Evolutionary conservation across 2,797 vertebrate genomes (phyloP).

Genomic region (Crocidura indochinensis): DNA sequence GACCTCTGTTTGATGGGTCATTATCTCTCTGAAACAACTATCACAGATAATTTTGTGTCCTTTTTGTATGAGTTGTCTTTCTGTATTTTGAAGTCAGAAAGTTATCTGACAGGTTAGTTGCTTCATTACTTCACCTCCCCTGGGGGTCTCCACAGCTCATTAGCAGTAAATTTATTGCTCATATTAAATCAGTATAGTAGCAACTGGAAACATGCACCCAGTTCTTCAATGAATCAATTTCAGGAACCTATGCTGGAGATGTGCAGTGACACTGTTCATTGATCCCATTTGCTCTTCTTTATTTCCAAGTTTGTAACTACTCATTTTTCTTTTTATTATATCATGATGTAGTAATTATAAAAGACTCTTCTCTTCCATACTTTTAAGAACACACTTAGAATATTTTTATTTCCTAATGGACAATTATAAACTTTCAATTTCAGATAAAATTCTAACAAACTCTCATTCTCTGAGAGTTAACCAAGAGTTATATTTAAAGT

Average conservation of each 20-base stretch:
- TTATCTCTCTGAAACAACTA: slow-evolving; percentile 22
- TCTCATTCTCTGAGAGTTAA: slow-evolving; percentile 25
- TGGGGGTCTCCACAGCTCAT: slow-evolving; percentile 51
- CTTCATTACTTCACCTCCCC: slow-evolving; percentile 49
- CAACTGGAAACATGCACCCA: slow-evolving; percentile 74
- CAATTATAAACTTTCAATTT: slow-evolving; percentile 47
- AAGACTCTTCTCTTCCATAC: neutral
- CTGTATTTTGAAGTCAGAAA: slow-evolving; percentile 54
- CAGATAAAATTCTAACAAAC: neutral
- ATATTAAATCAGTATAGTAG: slow-evolving; percentile 67
- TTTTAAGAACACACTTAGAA: slow-evolving; percentile 25
- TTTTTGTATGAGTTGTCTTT: slow-evolving; percentile 56
- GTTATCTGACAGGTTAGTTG: slow-evolving; percentile 40
- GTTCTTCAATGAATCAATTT: slow-evolving; percentile 60
- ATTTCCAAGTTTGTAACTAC: slow-evolving; percentile 26
- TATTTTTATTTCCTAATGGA: neutral
- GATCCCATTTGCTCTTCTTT: slow-evolving; percentile 47
- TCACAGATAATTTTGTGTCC: slow-evolving; percentile 22
- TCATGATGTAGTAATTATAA: slow-evolving; percentile 46
- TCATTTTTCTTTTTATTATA: slow-evolving; percentile 53
- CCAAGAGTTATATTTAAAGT: slow-evolving; percentile 48
- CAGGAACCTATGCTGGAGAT: neutral
- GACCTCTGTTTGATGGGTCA: slow-evolving; percentile 7
- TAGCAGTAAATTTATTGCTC: slow-evolving; percentile 78
- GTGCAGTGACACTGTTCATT: slow-evolving; percentile 36